These are phyloP conservation scores for Cydia pomonella DNA, from an alignment of 1,140 invertebrate species.

Conservation along the genomic window DNA sequence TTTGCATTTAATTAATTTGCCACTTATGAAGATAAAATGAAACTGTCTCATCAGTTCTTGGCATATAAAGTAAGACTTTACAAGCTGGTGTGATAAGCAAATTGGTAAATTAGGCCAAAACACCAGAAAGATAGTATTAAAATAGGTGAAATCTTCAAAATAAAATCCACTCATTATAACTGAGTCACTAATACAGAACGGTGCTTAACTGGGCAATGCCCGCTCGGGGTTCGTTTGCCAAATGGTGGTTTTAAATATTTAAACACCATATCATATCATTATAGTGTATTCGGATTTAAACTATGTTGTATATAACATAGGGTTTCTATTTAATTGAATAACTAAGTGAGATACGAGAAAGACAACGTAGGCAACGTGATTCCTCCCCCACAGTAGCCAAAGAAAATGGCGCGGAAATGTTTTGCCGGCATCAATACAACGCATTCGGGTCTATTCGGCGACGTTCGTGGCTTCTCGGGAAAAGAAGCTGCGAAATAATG, in stretches of 20 bases:
- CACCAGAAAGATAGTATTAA: too few relatives aligned
- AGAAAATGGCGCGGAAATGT: conserved; percentile 72
- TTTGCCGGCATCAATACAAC: conserved; percentile 70
- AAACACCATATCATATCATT: neutral
- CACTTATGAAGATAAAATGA: too few relatives aligned
- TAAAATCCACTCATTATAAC: neutral
- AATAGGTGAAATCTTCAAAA: conserved; percentile 6
- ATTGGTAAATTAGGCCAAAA: too few relatives aligned
- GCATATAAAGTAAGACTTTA: too few relatives aligned
- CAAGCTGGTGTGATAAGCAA: too few relatives aligned
- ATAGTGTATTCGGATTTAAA: neutral
- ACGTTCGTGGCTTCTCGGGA: conserved; percentile 40
- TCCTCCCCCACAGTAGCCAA: conserved; percentile 45
- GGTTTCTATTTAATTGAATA: neutral
- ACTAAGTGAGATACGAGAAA: neutral
- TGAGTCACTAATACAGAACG: conserved; percentile 12
- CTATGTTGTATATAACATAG: neutral
- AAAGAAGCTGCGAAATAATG: conserved; percentile 58
- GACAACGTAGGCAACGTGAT: neutral
- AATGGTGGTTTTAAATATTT: conserved; percentile 34
- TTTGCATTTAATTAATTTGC: too few relatives aligned
- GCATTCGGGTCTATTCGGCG: conserved; percentile 56
- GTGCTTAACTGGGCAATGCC: conserved; percentile 41
- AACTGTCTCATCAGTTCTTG: too few relatives aligned
- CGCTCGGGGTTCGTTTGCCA: conserved; percentile 49